Evolutionary conservation across 37 sponge, comb jelly and placozoan genomes (phyloP).

Genomic region (Corticium candelabrum): DNA sequence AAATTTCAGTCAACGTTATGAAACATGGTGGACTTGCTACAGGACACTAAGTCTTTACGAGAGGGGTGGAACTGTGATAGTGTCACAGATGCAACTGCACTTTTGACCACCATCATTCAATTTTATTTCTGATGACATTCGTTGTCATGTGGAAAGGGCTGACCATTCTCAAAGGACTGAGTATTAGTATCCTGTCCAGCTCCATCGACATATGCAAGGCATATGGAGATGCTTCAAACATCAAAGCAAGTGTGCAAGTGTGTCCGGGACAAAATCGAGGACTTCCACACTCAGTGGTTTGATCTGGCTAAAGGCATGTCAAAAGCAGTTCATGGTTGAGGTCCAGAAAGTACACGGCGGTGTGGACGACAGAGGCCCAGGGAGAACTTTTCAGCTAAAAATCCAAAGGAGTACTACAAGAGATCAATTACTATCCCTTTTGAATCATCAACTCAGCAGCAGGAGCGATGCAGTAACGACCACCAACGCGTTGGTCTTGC

Average conservation of each 20-base stretch:
- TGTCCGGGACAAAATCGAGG: conserved; percentile 27
- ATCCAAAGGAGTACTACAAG: conserved; percentile 32
- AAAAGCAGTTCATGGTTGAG: conserved; percentile 25
- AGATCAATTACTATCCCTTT: conserved; percentile 43
- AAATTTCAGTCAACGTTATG: conserved; percentile 24
- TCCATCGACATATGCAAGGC: too few relatives aligned
- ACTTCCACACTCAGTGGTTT: conserved; percentile 26
- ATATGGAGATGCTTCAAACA: conserved; percentile 25
- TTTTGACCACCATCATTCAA: too few relatives aligned
- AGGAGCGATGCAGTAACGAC: too few relatives aligned
- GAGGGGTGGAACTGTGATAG: too few relatives aligned
- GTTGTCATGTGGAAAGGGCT: too few relatives aligned
- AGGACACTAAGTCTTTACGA: too few relatives aligned
- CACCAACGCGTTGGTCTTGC: too few relatives aligned
- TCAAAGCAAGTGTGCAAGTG: conserved; percentile 14
- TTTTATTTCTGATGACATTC: too few relatives aligned
- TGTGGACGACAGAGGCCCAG: conserved; percentile 28
- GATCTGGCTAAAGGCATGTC: conserved; percentile 13
- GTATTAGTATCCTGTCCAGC: too few relatives aligned
- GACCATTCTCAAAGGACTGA: too few relatives aligned
- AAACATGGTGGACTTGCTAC: conserved; percentile 42
- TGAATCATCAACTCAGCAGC: too few relatives aligned
- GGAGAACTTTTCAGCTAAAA: conserved; percentile 38
- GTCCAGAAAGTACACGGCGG: conserved; percentile 13
- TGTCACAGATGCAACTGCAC: too few relatives aligned